Percentiles rank a stretch among this genome's conserved stretches.
Conservation (phyloP, 2,113 vertebrate species). For the Rattus rattus region DNA sequence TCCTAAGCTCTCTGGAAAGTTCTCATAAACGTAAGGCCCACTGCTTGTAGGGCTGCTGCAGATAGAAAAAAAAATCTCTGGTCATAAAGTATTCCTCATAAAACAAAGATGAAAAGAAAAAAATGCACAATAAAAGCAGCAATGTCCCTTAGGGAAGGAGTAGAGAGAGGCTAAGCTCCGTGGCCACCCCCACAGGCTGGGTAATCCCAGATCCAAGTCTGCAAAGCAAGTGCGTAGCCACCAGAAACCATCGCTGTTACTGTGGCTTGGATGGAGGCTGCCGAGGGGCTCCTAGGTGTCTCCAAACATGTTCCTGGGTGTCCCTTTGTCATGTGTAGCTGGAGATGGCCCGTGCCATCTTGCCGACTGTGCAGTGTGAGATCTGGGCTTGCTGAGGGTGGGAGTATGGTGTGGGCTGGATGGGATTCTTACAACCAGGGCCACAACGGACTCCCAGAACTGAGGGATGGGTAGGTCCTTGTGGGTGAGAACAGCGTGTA, state of each 20-base stretch:
- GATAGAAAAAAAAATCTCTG: constrained; percentile 20
- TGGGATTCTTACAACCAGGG: too few species aligned
- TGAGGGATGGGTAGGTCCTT: not conserved
- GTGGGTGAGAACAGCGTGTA: not conserved
- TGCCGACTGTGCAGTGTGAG: rapidly evolving
- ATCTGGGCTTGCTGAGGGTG: rapidly evolving
- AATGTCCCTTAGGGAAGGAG: not conserved
- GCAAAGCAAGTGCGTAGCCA: not conserved
- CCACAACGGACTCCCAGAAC: not conserved
- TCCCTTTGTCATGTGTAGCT: not conserved
- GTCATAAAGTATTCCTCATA: constrained; percentile 66
- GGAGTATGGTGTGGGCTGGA: rapidly evolving
- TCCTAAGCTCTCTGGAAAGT: constrained; percentile 34
- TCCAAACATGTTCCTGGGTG: too few species aligned
- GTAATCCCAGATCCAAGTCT: rapidly evolving
- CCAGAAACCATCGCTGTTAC: too few species aligned
- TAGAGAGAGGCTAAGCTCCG: not conserved
- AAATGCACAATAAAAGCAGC: not conserved
- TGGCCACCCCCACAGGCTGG: not conserved
- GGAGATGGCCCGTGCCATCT: not conserved
- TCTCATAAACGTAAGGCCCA: constrained; percentile 16
- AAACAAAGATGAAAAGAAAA: not conserved
- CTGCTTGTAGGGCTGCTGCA: constrained; percentile 1
- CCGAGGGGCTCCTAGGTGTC: not conserved
- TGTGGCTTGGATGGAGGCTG: rapidly evolving